These are phyloP conservation scores for Dichetophora obliterata DNA, from an alignment of 2,888 invertebrate species.

Conservation along the genomic window DNA sequence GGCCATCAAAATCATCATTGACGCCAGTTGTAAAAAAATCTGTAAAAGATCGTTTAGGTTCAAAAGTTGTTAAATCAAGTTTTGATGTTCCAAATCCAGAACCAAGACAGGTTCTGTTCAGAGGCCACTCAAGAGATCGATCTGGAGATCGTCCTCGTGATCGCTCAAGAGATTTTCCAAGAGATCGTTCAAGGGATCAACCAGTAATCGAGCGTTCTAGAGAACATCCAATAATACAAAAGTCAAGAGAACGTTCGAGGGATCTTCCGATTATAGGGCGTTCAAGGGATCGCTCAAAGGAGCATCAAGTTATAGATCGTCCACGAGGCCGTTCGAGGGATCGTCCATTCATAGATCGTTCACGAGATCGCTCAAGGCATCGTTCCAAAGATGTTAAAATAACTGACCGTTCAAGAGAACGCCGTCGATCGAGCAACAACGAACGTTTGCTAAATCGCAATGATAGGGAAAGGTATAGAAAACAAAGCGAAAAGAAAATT, in stretches of 20 bases:
- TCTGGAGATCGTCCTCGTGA: not conserved
- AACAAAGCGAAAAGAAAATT: not conserved
- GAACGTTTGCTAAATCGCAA: not conserved
- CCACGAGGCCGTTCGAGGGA: not conserved
- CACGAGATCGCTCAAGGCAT: not conserved
- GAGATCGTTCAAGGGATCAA: not conserved
- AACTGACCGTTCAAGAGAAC: not conserved
- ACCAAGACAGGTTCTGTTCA: conserved; percentile 36
- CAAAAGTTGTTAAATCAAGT: conserved; percentile 61
- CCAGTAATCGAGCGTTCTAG: not conserved
- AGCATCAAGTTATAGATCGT: not conserved
- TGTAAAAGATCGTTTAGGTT: conserved; percentile 84
- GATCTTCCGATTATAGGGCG: not conserved
- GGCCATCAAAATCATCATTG: not conserved
- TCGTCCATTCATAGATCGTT: not conserved
- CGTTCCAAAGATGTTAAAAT: not conserved
- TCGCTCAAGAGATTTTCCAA: not conserved
- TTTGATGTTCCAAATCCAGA: conserved; percentile 11
- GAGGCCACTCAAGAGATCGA: conserved; percentile 37
- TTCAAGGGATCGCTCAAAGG: not conserved
- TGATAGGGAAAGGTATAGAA: conserved; percentile 9
- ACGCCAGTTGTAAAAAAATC: conserved; percentile 67
- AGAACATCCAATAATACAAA: not conserved
- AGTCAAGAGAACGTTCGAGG: not conserved
- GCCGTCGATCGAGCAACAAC: not conserved